A percentile compares a stretch with the other conserved stretches of the same genome.
Evolutionary conservation across 2,113 vertebrate genomes (phyloP).

Genomic region (Podiceps cristatus): DNA sequence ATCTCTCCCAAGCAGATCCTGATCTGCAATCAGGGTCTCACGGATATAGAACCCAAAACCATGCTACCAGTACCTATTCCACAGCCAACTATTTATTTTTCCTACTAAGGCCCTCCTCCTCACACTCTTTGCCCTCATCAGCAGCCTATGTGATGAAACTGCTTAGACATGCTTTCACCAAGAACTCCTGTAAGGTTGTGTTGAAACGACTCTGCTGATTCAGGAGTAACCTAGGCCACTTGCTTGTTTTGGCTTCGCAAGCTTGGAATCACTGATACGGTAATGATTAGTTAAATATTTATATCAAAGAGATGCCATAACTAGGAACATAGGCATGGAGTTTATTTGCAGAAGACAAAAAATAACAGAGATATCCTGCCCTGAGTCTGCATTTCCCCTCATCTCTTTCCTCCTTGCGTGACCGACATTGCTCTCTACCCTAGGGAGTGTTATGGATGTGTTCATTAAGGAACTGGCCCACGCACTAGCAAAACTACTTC

Average conservation of each 20-base stretch:
- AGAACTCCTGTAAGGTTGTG: neutral
- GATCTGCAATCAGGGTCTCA: neutral
- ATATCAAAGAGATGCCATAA: neutral
- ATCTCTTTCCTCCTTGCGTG: neutral
- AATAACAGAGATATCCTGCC: neutral
- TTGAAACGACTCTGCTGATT: neutral
- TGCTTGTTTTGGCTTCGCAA: neutral
- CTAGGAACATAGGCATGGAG: neutral
- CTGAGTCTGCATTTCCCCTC: neutral
- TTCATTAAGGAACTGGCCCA: neutral
- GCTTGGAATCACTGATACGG: neutral
- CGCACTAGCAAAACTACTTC: neutral
- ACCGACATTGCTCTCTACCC: neutral
- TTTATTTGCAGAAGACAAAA: neutral
- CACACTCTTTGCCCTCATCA: neutral
- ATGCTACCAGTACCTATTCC: neutral
- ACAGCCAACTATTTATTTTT: neutral
- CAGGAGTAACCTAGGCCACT: neutral
- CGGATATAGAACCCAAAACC: neutral
- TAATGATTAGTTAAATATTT: neutral
- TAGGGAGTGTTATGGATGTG: neutral
- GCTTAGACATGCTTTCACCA: neutral
- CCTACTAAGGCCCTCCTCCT: neutral
- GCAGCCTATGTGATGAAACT: neutral
- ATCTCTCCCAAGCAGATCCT: neutral